Base-by-base conservation (phyloP, 2,888 invertebrate genomes). In the Trachelus tabidus region DNA sequence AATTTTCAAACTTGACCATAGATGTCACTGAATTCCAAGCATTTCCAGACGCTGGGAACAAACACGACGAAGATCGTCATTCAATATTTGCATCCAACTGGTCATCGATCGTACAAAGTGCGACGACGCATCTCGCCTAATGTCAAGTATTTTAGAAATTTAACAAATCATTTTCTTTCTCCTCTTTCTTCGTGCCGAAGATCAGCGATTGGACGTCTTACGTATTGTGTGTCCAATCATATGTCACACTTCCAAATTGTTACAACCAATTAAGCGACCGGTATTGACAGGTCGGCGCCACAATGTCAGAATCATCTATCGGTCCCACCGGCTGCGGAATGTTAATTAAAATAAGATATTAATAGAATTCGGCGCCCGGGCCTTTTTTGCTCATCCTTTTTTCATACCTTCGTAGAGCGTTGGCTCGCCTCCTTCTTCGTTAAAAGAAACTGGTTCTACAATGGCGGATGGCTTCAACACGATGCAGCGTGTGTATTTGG, bases 371-470 rank as follows among this genome's bases (percentile, higher is more conserved):
- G 82, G 80, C 80, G 34, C 69, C 77, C 34, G 35, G 73, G n/a
- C 12, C 31, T 76, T 80, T 79, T 84, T 85, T 77, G 73, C 75
- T 81, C 73, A 68, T 80, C 73, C 73, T 81, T 81, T 81, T 84
- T 81, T 74, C 75, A 69, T 76, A 76, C 74, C 82, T 81, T 73
- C 82, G 76, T 80, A 81, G 81, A 83, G 82, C 82, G 76, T 81
- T 80, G 76, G 77, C 77, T 69, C 77, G 76, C 79, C 76, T 71
- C 12, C 71, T 33, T 30, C 69, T 31, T 79, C 77, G 78, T 85
- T 85, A 83, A 86, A 84, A 86, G 86, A 87, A 56, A 87, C 87
- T 86, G 87, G 87, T 87, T 87, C 86, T 84, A 81, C 86, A 33
- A 69, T 79, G 83, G 85, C 71, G 86, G 87, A 85, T 87, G 87